Evolutionary conservation across 2,797 vertebrate genomes (phyloP).

Genomic region (Enteromius treurensis): DNA sequence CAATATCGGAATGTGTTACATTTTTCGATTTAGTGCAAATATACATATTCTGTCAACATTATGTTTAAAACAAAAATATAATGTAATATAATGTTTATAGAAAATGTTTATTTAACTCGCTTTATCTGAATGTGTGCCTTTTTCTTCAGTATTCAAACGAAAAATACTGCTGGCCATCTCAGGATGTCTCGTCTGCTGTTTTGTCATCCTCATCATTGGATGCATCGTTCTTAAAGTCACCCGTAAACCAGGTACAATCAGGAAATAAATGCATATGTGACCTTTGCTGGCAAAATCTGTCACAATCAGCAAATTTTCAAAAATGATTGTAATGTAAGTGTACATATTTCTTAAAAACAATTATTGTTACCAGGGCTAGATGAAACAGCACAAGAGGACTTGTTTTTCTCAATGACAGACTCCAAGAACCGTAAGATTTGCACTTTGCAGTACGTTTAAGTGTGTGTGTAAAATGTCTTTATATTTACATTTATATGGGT

Average conservation of each 20-base stretch:
- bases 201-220: conserved; percentile 65
- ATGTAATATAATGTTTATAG: background rate
- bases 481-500: background rate
- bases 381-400: conserved; percentile 54
- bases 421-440: conserved; percentile 58
- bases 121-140: background rate
- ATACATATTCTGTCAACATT: background rate
- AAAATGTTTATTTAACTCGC: background rate
- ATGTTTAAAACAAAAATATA: too few relatives aligned
- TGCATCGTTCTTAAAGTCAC: conserved; percentile 65
- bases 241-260: conserved; percentile 70
- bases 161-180: conserved; percentile 76
- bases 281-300: too few relatives aligned
- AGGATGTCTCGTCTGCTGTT: conserved; percentile 71
- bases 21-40: too few relatives aligned
- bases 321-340: too few relatives aligned
- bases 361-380: conserved; percentile 38
- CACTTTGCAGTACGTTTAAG: background rate
- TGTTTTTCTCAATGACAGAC: conserved; percentile 73
- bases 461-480: background rate
- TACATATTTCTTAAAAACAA: background rate
- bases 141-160: conserved; percentile 74
- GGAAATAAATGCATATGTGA: too few relatives aligned
- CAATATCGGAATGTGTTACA: background rate
- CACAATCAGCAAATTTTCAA: too few relatives aligned